Percentiles rank a stretch among this genome's conserved stretches.
Evolutionary conservation across 2,113 vertebrate genomes (phyloP).

Genomic region (Rutilus rutilus): DNA sequence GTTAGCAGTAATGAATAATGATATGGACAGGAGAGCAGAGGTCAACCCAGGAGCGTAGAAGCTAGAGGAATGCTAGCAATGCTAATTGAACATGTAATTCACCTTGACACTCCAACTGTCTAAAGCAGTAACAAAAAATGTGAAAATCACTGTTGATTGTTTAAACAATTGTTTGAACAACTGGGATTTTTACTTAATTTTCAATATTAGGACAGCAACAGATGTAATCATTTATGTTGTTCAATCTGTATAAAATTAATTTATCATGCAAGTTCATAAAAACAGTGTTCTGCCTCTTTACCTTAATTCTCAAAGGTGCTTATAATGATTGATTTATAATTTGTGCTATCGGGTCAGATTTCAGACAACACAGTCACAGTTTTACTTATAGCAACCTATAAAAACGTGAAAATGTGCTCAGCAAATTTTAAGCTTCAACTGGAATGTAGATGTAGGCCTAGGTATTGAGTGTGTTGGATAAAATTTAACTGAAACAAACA

Average conservation of each 20-base stretch:
- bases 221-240: neutral
- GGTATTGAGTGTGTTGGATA: neutral
- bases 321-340: neutral
- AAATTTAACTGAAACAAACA: neutral
- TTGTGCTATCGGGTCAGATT: neutral
- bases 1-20: constrained; percentile 23
- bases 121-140: neutral
- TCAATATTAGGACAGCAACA: neutral
- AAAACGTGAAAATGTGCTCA: no score
- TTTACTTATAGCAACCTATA: no score
- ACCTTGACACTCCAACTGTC: neutral
- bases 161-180: neutral
- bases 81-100: constrained; percentile 23
- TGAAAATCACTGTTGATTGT: neutral
- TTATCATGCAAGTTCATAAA: neutral
- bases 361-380: neutral
- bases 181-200: neutral
- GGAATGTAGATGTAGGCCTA: no score
- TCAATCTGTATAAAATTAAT: neutral
- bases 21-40: constrained; percentile 31
- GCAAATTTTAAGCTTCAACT: no score
- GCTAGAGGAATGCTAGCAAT: neutral
- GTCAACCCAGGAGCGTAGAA: neutral
- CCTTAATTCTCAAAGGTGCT: no score
- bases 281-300: no score